Percentiles rank a stretch among this genome's conserved stretches.
These are phyloP conservation scores for Genyomyrus donnyi DNA, from an alignment of 2,113 vertebrate species.

Conservation along the genomic window DNA sequence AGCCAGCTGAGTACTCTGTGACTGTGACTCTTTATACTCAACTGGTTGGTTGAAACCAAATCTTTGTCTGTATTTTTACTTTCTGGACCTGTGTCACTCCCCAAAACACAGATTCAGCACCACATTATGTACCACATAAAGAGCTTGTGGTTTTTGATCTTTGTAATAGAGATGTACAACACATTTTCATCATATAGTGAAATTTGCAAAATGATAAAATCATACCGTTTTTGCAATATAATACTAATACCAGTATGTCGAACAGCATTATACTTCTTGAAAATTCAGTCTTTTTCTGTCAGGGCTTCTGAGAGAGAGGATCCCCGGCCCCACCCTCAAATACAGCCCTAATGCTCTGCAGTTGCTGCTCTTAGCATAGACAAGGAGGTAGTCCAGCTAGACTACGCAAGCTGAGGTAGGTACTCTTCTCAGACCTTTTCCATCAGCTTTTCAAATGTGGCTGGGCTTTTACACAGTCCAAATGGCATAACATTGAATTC, in stretches of 20 bases:
- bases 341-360: not conserved
- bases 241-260: not conserved
- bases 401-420: not conserved
- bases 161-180: not conserved
- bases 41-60: not conserved
- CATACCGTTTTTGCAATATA: not conserved
- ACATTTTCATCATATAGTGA: not conserved
- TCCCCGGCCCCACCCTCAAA: not conserved
- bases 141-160: not conserved
- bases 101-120: not conserved
- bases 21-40: too few species aligned
- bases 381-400: not conserved
- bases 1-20: too few species aligned
- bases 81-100: not conserved
- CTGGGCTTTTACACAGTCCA: not conserved
- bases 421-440: not conserved
- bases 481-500: not conserved
- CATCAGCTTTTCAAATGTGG: not conserved
- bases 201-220: not conserved
- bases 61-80: not conserved
- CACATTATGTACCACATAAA: not conserved
- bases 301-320: not conserved
- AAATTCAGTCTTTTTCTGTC: not conserved
- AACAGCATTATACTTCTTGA: not conserved
- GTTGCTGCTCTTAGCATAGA: not conserved